Evolutionary conservation across 2,888 invertebrate genomes (phyloP).

Genomic region (Ecdyonurus torrentis): DNA sequence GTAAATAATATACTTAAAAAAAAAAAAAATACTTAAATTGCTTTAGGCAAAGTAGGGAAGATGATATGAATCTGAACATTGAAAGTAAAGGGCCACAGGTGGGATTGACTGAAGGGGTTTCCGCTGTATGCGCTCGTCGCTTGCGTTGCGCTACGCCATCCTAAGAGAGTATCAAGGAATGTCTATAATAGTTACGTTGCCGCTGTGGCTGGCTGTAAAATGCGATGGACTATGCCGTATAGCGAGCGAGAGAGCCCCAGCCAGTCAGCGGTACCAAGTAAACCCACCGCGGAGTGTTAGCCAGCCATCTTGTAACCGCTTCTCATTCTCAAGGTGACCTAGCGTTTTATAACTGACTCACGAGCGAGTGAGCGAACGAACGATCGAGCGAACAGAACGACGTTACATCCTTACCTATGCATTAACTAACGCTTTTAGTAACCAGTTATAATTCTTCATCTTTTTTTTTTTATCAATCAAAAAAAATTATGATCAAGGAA

Average conservation of each 20-base stretch:
- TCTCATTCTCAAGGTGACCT: conserved; percentile 10
- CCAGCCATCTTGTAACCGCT: conserved; percentile 8
- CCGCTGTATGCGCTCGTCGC: not conserved
- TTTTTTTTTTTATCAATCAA: too few species aligned
- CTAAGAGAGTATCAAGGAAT: not conserved
- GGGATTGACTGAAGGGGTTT: not conserved
- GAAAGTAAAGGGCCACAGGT: not conserved
- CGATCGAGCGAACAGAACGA: too few species aligned
- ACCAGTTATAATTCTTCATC: not conserved
- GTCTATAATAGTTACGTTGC: too few species aligned
- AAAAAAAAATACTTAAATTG: not conserved
- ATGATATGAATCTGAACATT: not conserved
- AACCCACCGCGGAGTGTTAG: conserved; percentile 2
- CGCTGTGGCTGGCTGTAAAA: not conserved
- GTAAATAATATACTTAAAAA: not conserved
- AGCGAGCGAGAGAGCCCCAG: too few species aligned
- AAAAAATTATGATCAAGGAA: too few species aligned
- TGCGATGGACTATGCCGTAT: too few species aligned
- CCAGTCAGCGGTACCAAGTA: too few species aligned
- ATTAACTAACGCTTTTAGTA: not conserved
- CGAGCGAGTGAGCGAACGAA: too few species aligned
- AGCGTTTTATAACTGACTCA: conserved; percentile 1
- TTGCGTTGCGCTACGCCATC: not conserved
- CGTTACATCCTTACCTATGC: not conserved
- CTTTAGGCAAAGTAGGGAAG: not conserved